These are phyloP conservation scores for Rhamphomyia laevipes DNA, from an alignment of 2,888 invertebrate genomes.

Conservation along the genomic window DNA sequence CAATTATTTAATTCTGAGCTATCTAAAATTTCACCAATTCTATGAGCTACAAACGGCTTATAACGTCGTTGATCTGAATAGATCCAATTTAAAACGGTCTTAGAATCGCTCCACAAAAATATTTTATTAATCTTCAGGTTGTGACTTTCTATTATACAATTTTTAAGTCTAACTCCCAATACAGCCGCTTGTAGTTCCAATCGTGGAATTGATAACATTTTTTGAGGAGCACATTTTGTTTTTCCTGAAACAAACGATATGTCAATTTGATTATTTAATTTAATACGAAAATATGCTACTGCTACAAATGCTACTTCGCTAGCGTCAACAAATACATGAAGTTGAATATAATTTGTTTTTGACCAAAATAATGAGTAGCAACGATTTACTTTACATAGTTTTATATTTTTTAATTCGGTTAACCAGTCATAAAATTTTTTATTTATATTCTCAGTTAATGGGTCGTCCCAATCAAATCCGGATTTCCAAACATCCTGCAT, in stretches of 20 bases:
- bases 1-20: conserved; percentile 14
- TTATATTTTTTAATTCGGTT: not conserved
- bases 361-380: too few species aligned
- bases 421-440: conserved; percentile 7
- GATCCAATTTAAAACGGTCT: conserved; percentile 13
- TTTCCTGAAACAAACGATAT: too few species aligned
- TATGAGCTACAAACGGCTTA: conserved; percentile 18
- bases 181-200: conserved; percentile 12
- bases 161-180: conserved; percentile 4
- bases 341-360: not conserved
- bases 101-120: conserved; percentile 12
- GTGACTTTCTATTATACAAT: conserved; percentile 5
- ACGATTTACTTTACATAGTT: too few species aligned
- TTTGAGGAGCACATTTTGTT: conserved; percentile 7
- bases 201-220: conserved; percentile 8
- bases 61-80: conserved; percentile 12
- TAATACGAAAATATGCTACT: too few species aligned
- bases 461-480: conserved; percentile 10
- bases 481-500: too few species aligned
- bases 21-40: conserved; percentile 17
- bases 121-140: conserved; percentile 1
- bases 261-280: too few species aligned
- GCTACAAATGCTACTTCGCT: conserved; percentile 10
- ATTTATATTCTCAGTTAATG: conserved; percentile 2
- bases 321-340: conserved; percentile 12